phyloP scores from a whole-genome alignment of 37 sponge, comb jelly and placozoan species.

The Cliona cf. orientalis region DNA sequence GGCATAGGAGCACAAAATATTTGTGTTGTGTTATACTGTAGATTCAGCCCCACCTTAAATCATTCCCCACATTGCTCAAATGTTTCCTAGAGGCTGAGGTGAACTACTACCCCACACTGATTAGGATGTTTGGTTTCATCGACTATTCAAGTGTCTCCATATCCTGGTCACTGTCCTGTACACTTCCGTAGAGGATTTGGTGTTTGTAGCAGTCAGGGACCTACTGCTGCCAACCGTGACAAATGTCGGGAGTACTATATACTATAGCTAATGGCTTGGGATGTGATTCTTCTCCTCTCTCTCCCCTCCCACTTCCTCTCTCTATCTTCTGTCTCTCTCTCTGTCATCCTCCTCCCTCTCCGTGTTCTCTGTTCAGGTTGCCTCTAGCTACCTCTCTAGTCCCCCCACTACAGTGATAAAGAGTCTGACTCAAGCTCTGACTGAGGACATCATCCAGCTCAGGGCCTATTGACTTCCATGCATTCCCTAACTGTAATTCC shows the following conservation, averaged over 20 bases:
- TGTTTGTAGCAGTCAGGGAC: slow-evolving; percentile 66
- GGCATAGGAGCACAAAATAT: background rate
- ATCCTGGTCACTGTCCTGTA: slow-evolving; percentile 68
- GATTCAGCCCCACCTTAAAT: slow-evolving; percentile 49
- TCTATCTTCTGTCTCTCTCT: too few species aligned
- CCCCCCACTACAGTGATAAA: slow-evolving; percentile 45
- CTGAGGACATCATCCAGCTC: slow-evolving; percentile 51
- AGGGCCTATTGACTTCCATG: slow-evolving; percentile 27
- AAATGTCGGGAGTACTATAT: slow-evolving; percentile 33
- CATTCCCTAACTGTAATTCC: slow-evolving; percentile 52
- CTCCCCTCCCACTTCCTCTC: too few species aligned
- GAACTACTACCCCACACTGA: slow-evolving; percentile 41
- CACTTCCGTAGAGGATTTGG: slow-evolving; percentile 14
- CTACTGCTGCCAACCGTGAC: slow-evolving; percentile 53
- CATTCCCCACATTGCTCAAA: slow-evolving; percentile 45
- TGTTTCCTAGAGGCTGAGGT: slow-evolving; percentile 1
- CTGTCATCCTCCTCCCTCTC: too few species aligned
- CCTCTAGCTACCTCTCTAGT: slow-evolving; percentile 51
- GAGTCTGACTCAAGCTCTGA: slow-evolving; percentile 51
- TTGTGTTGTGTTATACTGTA: background rate
- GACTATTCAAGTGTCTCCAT: slow-evolving; percentile 68
- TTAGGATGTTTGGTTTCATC: slow-evolving; percentile 49
- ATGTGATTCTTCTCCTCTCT: background rate
- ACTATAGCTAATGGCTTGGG: background rate
- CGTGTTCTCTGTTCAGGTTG: slow-evolving; percentile 49